These are phyloP conservation scores for Cichladusa arquata DNA, from an alignment of 2,113 vertebrate genomes.

Conservation along the genomic window DNA sequence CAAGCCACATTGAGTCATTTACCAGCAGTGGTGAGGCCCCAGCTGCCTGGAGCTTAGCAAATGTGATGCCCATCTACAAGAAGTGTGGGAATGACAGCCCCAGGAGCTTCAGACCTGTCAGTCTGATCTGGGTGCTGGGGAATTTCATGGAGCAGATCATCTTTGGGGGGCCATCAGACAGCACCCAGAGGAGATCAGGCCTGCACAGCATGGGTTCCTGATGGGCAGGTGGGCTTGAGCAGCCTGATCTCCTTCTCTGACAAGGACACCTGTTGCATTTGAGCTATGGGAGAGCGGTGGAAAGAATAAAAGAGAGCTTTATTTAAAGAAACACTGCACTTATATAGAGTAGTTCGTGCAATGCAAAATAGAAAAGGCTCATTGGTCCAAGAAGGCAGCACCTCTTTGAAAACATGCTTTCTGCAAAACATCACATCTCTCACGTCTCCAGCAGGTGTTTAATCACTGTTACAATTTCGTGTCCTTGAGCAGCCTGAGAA, in stretches of 20 bases:
- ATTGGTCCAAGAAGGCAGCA: too few relatives aligned
- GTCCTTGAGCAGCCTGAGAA: background rate
- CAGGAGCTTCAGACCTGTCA: background rate
- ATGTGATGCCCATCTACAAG: background rate
- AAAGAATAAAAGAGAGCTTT: too few relatives aligned
- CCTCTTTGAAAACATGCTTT: too few relatives aligned
- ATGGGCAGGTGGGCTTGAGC: background rate
- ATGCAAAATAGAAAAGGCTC: too few relatives aligned
- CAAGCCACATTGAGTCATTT: too few relatives aligned
- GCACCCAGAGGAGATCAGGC: background rate
- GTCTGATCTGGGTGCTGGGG: background rate
- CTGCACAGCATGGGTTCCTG: background rate
- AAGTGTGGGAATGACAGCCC: fast-evolving
- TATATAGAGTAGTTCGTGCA: too few relatives aligned
- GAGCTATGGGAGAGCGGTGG: too few relatives aligned
- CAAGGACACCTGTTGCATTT: background rate
- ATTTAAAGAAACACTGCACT: too few relatives aligned
- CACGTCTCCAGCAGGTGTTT: too few relatives aligned
- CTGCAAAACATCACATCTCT: too few relatives aligned
- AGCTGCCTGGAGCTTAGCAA: background rate
- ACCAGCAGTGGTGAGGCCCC: background rate
- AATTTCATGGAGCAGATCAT: background rate
- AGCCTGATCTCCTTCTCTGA: background rate
- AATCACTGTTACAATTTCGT: too few relatives aligned
- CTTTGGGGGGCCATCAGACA: background rate